phyloP scores from a whole-genome alignment of 2,888 invertebrate genomes.

The Leptinotarsa haldemani region DNA sequence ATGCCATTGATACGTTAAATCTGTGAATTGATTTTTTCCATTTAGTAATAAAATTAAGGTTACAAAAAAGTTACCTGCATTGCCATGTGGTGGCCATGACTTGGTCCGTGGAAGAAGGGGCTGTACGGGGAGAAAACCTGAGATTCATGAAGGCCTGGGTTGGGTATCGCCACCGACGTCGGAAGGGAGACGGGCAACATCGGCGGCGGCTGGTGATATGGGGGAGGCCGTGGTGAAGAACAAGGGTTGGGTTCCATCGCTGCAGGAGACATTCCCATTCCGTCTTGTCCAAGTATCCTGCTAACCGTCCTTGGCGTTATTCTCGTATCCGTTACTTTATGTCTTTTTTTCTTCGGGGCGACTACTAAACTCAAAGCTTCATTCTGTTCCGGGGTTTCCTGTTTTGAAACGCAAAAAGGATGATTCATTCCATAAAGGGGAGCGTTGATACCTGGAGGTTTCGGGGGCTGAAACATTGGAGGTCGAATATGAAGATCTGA shows the following conservation, averaged over 20 bases:
- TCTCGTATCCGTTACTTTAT: conserved; percentile 95
- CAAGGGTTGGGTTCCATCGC: conserved; percentile 72
- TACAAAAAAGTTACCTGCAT: conserved; percentile 61
- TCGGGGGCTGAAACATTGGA: conserved; percentile 88
- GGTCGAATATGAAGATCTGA: conserved; percentile 74
- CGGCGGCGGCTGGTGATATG: conserved; percentile 80
- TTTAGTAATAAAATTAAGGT: background rate
- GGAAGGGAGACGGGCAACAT: conserved; percentile 91
- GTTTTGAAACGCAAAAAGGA: conserved; percentile 73
- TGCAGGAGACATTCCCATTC: conserved; percentile 73
- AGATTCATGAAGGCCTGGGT: conserved; percentile 94
- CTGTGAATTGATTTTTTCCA: too few species aligned
- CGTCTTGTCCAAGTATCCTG: conserved; percentile 84
- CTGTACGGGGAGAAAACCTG: conserved; percentile 93
- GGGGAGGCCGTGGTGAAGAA: conserved; percentile 71
- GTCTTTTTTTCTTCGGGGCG: conserved; percentile 95
- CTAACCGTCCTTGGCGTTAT: conserved; percentile 92
- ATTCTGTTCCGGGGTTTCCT: conserved; percentile 85
- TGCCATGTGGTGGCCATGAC: conserved; percentile 66
- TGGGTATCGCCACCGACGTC: conserved; percentile 96
- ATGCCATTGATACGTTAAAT: too few species aligned
- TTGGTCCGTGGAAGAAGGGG: conserved; percentile 81
- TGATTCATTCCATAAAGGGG: conserved; percentile 72
- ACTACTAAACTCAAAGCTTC: conserved; percentile 95
- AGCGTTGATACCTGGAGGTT: conserved; percentile 74